Conservation (phyloP, 1,140 invertebrate species). For the Procambarus clarkii region DNA sequence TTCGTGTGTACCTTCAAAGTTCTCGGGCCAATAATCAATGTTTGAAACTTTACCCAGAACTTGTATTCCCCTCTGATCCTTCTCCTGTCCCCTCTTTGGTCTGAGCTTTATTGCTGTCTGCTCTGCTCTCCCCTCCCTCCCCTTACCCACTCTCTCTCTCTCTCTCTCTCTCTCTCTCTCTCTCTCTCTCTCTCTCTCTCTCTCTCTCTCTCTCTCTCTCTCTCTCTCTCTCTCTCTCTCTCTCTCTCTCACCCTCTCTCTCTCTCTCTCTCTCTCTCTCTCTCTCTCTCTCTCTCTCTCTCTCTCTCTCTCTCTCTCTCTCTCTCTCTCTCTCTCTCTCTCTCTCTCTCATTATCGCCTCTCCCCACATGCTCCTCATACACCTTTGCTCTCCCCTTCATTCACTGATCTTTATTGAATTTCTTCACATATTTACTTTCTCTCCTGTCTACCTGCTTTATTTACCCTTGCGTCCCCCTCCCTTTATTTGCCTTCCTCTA, state of each 20-base stretch:
- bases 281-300: neutral
- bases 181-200: neutral
- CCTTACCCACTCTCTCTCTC: no score
- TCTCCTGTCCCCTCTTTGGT: neutral
- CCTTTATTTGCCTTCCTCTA: neutral
- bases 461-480: neutral
- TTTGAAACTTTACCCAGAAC: neutral
- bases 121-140: neutral
- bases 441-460: neutral
- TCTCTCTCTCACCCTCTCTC: no score
- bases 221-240: no score
- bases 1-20: no score
- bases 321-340: neutral
- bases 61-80: neutral
- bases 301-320: neutral
- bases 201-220: neutral
- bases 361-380: no score
- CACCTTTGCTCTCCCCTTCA: no score
- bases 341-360: neutral
- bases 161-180: constrained; percentile 2
- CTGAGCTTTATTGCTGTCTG: neutral
- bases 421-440: neutral
- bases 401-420: no score
- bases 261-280: no score
- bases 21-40: no score